Evolutionary conservation across 1,140 invertebrate genomes (phyloP).

Genomic region (Trissolcus basalis): DNA sequence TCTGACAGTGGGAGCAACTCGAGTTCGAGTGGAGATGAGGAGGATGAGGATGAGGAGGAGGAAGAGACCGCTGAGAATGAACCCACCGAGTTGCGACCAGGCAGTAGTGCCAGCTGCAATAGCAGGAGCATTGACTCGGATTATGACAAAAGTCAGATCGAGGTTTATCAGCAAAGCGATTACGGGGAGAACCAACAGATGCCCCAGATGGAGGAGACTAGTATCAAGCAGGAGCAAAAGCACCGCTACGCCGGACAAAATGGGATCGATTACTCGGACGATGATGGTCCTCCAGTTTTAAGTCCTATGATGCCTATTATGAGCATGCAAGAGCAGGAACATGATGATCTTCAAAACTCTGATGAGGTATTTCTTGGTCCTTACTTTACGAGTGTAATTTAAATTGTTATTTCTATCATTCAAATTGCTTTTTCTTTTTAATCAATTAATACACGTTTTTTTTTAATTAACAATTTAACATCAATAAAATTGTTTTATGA

Average conservation of each 20-base stretch:
- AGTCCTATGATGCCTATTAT: slow-evolving; percentile 70
- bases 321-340: slow-evolving; percentile 30
- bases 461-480: too few species aligned
- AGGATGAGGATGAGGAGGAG: slow-evolving; percentile 59
- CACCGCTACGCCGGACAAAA: slow-evolving; percentile 25
- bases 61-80: slow-evolving; percentile 59
- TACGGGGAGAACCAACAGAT: slow-evolving; percentile 57
- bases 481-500: too few species aligned
- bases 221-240: slow-evolving; percentile 1
- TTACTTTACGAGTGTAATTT: neutral
- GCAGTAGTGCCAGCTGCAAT: slow-evolving; percentile 55
- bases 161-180: slow-evolving; percentile 33
- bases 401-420: too few species aligned
- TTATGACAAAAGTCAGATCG: slow-evolving; percentile 19
- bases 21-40: slow-evolving; percentile 55
- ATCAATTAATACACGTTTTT: too few species aligned
- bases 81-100: slow-evolving; percentile 52
- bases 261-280: slow-evolving; percentile 65
- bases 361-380: slow-evolving; percentile 24
- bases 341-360: slow-evolving; percentile 43
- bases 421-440: too few species aligned
- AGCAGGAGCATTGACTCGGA: slow-evolving; percentile 50
- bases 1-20: slow-evolving; percentile 60
- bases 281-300: slow-evolving; percentile 71
- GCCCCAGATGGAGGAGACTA: slow-evolving; percentile 52